Evolutionary conservation across 2,797 vertebrate genomes (phyloP), one percentile per base, ranked within the genome.

Genomic region (Selene dorsalis): DNA sequence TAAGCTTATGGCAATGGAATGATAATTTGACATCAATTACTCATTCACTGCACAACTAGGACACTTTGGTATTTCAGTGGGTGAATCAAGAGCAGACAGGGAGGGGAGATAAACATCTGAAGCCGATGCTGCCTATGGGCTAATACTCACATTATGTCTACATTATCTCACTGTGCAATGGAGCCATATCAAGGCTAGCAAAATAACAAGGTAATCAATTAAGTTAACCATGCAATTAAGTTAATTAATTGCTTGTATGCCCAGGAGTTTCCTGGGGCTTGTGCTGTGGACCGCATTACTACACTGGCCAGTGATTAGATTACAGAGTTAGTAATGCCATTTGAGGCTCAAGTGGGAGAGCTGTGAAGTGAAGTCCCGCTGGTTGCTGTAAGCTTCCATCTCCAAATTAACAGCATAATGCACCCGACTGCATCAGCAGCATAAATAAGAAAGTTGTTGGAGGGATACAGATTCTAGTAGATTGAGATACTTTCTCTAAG

Each of bases 201-300:
- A 91, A 93, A 92, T 93, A 93, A 93, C 90, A 91, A 92, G 92
- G 91, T 92, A 93, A 93, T 94, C 91, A 93, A 93, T 94, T 94
- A 92, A 91, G 88, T 84, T 92, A 93, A 93, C 89, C 89, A 86
- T 82, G 89, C 89, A 91, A 92, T 93, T 94, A 93, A 88, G 84
- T 88, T 93, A 93, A 94, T 94, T 91, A 93, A 94, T 94, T 91
- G 90, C 89, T 89, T 90, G 92, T 92, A 92, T 87, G 89, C 93
- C 89, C 88, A 70, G 75, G 89, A 88, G 91, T 90, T 88, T 92
- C 89, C 83, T 47, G 69, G 84, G 82, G 89, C 83, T 86, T 75
- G 85, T 82, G 88, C 87, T 75, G 85, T 87, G 87, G 87, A 84
- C 89, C 75, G 48, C 87, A 82, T 87, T 90, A 79, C 83, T 81